A percentile compares a stretch with the other conserved stretches of the same genome.
phyloP scores from a whole-genome alignment of 2,113 vertebrate species.

The Actenoides lindsayi region DNA sequence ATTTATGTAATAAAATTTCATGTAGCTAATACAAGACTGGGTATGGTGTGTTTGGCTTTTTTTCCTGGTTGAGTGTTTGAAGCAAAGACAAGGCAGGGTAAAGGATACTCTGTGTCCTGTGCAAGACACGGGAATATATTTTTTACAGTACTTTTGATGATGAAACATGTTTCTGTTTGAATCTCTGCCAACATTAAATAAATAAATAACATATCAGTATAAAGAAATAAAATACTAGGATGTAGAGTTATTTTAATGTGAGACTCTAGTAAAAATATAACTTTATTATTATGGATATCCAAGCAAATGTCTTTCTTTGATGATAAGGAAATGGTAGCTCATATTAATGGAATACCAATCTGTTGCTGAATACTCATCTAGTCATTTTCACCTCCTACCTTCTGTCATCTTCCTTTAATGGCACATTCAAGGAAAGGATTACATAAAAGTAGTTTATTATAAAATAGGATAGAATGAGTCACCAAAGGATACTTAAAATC shows the following conservation, averaged over 20 bases:
- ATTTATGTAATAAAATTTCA: not conserved
- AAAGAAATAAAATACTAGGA: not conserved
- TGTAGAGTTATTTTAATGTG: not conserved
- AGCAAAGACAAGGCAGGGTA: not conserved
- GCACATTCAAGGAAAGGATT: conserved; percentile 50
- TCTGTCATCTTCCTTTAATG: conserved; percentile 58
- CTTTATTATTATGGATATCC: not conserved
- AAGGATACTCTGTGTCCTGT: not conserved
- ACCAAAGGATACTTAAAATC: conserved; percentile 51
- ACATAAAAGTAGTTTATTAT: conserved; percentile 62
- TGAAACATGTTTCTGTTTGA: not conserved
- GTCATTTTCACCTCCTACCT: conserved; percentile 53
- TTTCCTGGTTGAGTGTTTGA: not conserved
- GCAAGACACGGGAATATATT: not conserved
- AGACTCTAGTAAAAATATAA: conserved; percentile 3
- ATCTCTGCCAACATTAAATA: not conserved
- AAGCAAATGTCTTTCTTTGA: conserved; percentile 9
- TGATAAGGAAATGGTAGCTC: conserved; percentile 13
- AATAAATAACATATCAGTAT: not conserved
- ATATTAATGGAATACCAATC: conserved; percentile 46
- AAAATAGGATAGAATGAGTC: conserved; percentile 69
- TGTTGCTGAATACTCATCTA: conserved; percentile 39
- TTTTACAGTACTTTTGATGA: not conserved
- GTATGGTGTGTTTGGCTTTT: not conserved
- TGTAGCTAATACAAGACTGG: not conserved